A percentile compares a stretch with the other conserved stretches of the same genome.
These are phyloP conservation scores for Baccha elongata DNA, from an alignment of 2,888 invertebrate species.

Conservation along the genomic window DNA sequence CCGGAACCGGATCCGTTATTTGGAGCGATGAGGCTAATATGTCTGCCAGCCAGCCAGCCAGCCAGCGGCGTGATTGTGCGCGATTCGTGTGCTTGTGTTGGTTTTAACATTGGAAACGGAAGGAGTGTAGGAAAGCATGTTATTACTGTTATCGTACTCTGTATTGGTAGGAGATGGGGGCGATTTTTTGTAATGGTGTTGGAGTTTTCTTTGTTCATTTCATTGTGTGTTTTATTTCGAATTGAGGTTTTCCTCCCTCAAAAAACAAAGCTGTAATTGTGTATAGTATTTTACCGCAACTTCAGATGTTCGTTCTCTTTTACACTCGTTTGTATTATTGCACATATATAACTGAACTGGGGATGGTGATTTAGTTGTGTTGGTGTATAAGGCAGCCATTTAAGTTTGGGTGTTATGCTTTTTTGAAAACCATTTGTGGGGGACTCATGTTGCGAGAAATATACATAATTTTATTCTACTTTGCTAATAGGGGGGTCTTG, in stretches of 20 bases:
- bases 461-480: conserved; percentile 46
- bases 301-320: conserved; percentile 67
- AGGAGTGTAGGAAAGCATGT: conserved; percentile 38
- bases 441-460: conserved; percentile 12
- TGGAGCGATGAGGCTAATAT: conserved; percentile 52
- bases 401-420: conserved; percentile 33
- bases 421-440: conserved; percentile 21
- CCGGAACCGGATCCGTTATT: conserved; percentile 21
- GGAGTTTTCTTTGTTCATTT: conserved; percentile 57
- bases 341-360: conserved; percentile 35
- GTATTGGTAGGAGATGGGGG: conserved; percentile 13
- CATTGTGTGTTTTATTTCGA: conserved; percentile 68
- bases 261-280: conserved; percentile 58
- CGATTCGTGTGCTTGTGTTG: conserved; percentile 42
- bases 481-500: conserved; percentile 8
- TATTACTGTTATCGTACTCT: conserved; percentile 25
- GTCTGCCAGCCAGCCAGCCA: conserved; percentile 37
- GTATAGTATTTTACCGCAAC: conserved; percentile 70
- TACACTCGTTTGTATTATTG: conserved; percentile 31
- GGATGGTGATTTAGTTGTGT: conserved; percentile 53
- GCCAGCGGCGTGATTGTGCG: conserved; percentile 63
- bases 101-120: conserved; percentile 1
- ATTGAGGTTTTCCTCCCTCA: conserved; percentile 71
- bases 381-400: conserved; percentile 66
- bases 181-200: conserved; percentile 52